A percentile compares a stretch with the other conserved stretches of the same genome.
Conservation (phyloP, 2,113 vertebrate genomes). For the Thermophis baileyi region DNA sequence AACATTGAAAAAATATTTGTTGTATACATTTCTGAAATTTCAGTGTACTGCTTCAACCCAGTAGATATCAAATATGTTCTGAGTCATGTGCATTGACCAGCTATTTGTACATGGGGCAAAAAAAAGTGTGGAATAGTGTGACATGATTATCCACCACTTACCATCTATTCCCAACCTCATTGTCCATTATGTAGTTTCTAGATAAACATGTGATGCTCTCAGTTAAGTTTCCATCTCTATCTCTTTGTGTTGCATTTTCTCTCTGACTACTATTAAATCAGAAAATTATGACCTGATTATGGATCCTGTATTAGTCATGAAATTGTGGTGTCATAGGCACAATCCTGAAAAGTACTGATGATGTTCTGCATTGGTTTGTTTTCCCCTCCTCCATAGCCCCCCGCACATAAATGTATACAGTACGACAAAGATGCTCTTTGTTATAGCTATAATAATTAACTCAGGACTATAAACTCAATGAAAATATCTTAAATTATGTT, state of each 20-base stretch:
- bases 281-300: background rate
- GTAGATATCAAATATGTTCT: background rate
- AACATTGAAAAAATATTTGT: conserved; percentile 28
- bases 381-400: background rate
- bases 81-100: background rate
- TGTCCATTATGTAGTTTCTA: background rate
- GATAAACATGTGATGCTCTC: background rate
- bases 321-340: background rate
- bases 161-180: background rate
- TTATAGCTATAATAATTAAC: background rate
- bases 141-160: background rate
- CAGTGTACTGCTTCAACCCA: background rate
- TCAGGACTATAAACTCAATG: background rate
- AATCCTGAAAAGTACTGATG: background rate
- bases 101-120: background rate
- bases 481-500: background rate
- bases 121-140: background rate
- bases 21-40: background rate
- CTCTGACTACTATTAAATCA: background rate
- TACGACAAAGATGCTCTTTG: background rate
- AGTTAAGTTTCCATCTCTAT: background rate
- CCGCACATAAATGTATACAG: background rate
- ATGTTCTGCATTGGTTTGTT: background rate
- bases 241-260: background rate
- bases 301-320: background rate